Evolutionary conservation across 30 jellyfish, hydroid and myxozoan species (phyloP).

Genomic region (Chironex yamaguchii): DNA sequence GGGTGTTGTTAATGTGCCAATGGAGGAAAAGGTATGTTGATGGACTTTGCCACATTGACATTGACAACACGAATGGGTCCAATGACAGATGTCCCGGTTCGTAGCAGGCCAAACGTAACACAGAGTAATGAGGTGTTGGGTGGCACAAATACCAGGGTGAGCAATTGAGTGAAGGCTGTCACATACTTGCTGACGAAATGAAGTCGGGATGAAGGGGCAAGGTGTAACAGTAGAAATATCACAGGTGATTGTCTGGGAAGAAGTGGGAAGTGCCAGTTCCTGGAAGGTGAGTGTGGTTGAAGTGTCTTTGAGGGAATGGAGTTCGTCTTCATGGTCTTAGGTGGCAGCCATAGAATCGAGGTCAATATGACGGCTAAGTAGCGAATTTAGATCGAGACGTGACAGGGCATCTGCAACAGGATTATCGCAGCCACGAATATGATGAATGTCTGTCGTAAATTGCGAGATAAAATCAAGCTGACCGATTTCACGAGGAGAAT

Average conservation of each 20-base stretch:
- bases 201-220: slow-evolving; percentile 20
- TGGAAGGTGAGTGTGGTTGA: slow-evolving; percentile 10
- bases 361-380: background rate
- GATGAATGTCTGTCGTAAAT: slow-evolving; percentile 49
- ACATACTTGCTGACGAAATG: slow-evolving; percentile 16
- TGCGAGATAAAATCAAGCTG: slow-evolving; percentile 56
- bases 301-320: background rate
- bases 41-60: slow-evolving; percentile 52
- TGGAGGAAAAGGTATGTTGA: slow-evolving; percentile 36
- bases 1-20: slow-evolving; percentile 36
- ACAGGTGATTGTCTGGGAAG: slow-evolving; percentile 31
- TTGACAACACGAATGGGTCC: slow-evolving; percentile 40
- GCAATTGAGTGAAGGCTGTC: slow-evolving; percentile 20
- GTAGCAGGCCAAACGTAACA: slow-evolving; percentile 50
- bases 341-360: slow-evolving; percentile 24
- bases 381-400: slow-evolving; percentile 29
- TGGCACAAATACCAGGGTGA: slow-evolving; percentile 61
- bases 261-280: slow-evolving; percentile 7
- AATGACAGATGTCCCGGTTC: slow-evolving; percentile 30
- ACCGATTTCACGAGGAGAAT: slow-evolving; percentile 49
- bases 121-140: slow-evolving; percentile 14
- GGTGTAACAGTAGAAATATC: slow-evolving; percentile 61
- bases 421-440: slow-evolving; percentile 29
- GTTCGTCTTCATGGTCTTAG: slow-evolving; percentile 21
- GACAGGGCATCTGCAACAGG: slow-evolving; percentile 63